These are phyloP conservation scores for Teleogryllus occipitalis DNA, from an alignment of 1,140 invertebrate species.

Conservation along the genomic window DNA sequence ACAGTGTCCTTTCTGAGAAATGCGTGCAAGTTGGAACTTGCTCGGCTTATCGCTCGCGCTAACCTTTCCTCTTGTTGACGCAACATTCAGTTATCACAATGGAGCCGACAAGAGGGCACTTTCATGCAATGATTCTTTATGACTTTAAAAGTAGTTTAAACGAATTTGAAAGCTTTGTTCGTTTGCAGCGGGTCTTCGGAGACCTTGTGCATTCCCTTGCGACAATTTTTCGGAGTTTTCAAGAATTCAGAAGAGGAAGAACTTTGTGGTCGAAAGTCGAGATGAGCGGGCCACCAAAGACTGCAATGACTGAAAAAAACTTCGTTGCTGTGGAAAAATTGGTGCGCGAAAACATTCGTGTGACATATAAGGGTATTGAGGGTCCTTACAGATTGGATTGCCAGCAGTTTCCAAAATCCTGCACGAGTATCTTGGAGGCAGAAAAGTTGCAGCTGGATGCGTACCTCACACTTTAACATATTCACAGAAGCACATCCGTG, in stretches of 20 bases:
- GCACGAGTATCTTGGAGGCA: slow-evolving; percentile 3
- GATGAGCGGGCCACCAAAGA: not conserved
- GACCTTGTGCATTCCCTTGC: not conserved
- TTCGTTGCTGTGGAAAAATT: not conserved
- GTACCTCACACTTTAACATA: slow-evolving; percentile 25
- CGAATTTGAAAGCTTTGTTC: not conserved
- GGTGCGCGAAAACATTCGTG: slow-evolving; percentile 6
- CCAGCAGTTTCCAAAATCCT: slow-evolving; percentile 10
- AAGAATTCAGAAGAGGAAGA: slow-evolving; percentile 6
- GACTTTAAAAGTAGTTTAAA: slow-evolving; percentile 5
- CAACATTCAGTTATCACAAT: not conserved
- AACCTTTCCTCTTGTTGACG: no score
- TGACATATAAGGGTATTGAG: slow-evolving; percentile 7
- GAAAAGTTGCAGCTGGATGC: slow-evolving; percentile 17
- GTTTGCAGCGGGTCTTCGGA: slow-evolving; percentile 7
- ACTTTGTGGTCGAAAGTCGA: not conserved
- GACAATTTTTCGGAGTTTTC: slow-evolving; percentile 8
- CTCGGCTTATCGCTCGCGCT: no score
- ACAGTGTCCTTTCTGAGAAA: no score
- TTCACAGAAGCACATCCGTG: slow-evolving; percentile 23
- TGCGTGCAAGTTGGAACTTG: no score
- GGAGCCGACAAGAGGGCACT: slow-evolving; percentile 8
- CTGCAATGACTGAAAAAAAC: slow-evolving; percentile 6
- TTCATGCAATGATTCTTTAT: not conserved
- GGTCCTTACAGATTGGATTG: slow-evolving; percentile 6